Evolutionary conservation across 1,140 invertebrate genomes (phyloP).

Genomic region (Drosophila chauvacae): DNA sequence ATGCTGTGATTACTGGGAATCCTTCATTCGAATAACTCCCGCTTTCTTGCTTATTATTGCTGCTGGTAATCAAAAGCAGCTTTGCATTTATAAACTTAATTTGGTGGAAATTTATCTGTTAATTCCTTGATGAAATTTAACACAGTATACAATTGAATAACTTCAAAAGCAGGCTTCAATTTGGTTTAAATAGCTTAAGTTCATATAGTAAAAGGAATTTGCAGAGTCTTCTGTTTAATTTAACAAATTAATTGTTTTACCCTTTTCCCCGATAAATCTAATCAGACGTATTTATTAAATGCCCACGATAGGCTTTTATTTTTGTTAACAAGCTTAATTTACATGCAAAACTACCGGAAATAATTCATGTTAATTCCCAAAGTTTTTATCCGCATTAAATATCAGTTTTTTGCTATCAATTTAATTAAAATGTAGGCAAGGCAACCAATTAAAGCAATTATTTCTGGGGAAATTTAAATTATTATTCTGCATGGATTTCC

Average conservation of each 20-base stretch:
- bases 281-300: conserved; percentile 23
- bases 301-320: conserved; percentile 15
- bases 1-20: neutral
- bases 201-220: neutral
- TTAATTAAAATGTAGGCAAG: conserved; percentile 22
- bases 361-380: conserved; percentile 14
- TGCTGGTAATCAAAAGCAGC: neutral
- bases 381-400: conserved; percentile 11
- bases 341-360: conserved; percentile 12
- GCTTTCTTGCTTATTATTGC: neutral
- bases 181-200: neutral
- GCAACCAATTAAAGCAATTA: conserved; percentile 42
- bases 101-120: neutral
- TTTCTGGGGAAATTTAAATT: conserved; percentile 21
- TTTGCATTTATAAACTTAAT: neutral
- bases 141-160: neutral
- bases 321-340: conserved; percentile 22
- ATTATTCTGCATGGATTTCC: conserved; percentile 19
- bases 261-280: conserved; percentile 2
- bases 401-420: neutral
- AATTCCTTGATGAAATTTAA: neutral
- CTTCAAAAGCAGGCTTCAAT: neutral
- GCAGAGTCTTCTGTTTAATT: neutral
- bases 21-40: neutral
- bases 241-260: conserved; percentile 7